Evolutionary conservation across 1,140 invertebrate species (phyloP), one percentile per base, ranked within the genome.

Genomic region (Temnothorax curvispinosus): DNA sequence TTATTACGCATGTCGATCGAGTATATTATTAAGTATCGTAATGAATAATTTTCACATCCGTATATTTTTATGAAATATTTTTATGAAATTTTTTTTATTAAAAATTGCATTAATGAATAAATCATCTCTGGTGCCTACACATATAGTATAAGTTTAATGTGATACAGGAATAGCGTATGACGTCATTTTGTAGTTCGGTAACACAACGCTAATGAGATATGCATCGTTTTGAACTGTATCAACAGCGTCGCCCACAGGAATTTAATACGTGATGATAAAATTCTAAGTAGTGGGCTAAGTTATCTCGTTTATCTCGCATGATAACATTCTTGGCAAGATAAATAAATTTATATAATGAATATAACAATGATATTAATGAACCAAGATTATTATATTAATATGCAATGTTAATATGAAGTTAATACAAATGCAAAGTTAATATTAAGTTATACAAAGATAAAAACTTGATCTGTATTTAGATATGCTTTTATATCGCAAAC

Each of bases 171-270:
- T 82, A 58, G 5, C 11, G n/a, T 47, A 8, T 47, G 21, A 52
- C 18, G 52, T 72, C 64, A 69, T 21, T 27, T 9, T 81, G 18
- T 52, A n/a, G 56, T 72, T 47, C 13, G 41, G 56, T 69, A 18
- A 69, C 11, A 56, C 3, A 41, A 71, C 15, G 4, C 6, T 84
- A 74, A 84, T 84, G 69, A 84, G 18, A 69, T 50, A 21, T 56
- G 54, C 27, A 82, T 82, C 27, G 18, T 84, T 84, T 84, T 41
- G 44, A 84, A 62, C n/a, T 50, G 6, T 50, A 50, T 62, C 27
- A 47, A 27, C 27, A 47, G 8, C 15, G 15, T 74, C n/a, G 13
- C 18, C 21, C 8, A 41, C 13, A 50, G 41, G 60, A 84, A 84
- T 47, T 15, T 72, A 72, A 74, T n/a, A 47, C 9, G 21, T 35